Base-by-base conservation (phyloP, 2,113 vertebrate species). In the Macquaria ambigua region DNA sequence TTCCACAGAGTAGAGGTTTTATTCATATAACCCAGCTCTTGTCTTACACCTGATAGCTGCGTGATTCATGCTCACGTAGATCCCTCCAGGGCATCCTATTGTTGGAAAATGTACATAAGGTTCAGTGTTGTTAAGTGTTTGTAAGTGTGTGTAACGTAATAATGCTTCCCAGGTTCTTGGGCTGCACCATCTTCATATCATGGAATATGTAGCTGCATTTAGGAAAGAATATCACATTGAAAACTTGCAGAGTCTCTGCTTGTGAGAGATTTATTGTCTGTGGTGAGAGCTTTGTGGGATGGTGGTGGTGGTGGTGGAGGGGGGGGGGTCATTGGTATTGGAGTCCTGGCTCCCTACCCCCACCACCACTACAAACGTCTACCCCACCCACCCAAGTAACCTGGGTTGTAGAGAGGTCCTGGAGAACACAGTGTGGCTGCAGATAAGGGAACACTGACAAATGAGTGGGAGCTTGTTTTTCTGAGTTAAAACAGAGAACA, bases 381-480 rank as follows among this genome's bases (percentile, higher is more conserved):
- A 18, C 58, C 67, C 11, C 86, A 69, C 78, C 75, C 50, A 55
- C 28, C 53, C 59, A 69, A 78, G 89, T 92, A 91, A 95, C 91
- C 93, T 92, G 79, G 78, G 80, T 74, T 91, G 90, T 86, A 84
- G 85, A 88, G 83, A 92, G 89, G 93, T 93, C 89, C 71, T 78
- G 76, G 39, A 72, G 84, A 93, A 90, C 93, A 90, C 62, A 21
- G 79, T 92, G 86, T 72, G 77, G 86, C 75, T 74, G 66, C 61
- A 94, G 94, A 95, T 95, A 95, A 95, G 90, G 72, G 69, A 87
- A 74, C 82, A 68, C 76, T 92, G 94, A 95, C 90, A 89, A 92
- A 95, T 93, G 84, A 91, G 74, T 28, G 28, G 77, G 82, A 84
- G 83, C 77, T 82, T 81, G 77, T 88, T 83, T 89, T 88, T 82